Evolutionary conservation across 2,888 invertebrate species (phyloP).

Genomic region (Troilus luridus): DNA sequence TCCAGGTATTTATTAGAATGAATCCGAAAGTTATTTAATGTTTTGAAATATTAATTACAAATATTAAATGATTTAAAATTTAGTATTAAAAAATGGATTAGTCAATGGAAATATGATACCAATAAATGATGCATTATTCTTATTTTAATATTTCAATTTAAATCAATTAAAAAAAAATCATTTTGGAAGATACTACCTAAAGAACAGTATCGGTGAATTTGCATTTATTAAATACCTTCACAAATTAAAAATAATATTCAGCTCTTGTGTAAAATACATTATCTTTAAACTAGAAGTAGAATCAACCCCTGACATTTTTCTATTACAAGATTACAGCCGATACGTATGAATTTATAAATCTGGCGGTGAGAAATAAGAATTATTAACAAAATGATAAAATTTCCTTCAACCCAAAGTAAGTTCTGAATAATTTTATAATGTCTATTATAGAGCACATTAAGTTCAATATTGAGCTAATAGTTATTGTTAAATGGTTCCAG

Average conservation of each 20-base stretch:
- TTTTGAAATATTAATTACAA: background rate
- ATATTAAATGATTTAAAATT: background rate
- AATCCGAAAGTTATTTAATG: no score
- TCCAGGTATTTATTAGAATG: no score
- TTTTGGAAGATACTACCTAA: background rate
- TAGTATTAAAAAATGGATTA: no score
- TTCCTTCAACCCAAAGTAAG: conserved; percentile 16
- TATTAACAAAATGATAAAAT: background rate
- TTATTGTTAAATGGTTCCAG: conserved; percentile 64
- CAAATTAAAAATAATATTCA: background rate
- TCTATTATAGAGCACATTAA: conserved; percentile 56
- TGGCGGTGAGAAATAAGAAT: background rate
- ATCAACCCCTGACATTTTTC: background rate
- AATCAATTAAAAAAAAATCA: background rate
- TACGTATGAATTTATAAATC: background rate
- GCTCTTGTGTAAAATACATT: background rate
- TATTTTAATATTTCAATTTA: no score
- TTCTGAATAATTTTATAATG: conserved; percentile 54
- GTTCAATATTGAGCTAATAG: conserved; percentile 63
- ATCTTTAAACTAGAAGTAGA: background rate
- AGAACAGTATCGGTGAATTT: background rate
- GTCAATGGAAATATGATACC: no score
- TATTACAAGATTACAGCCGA: background rate
- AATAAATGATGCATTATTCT: no score
- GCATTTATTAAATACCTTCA: background rate